phyloP scores from a whole-genome alignment of 2,113 vertebrate genomes.

The Osmerus eperlanus region DNA sequence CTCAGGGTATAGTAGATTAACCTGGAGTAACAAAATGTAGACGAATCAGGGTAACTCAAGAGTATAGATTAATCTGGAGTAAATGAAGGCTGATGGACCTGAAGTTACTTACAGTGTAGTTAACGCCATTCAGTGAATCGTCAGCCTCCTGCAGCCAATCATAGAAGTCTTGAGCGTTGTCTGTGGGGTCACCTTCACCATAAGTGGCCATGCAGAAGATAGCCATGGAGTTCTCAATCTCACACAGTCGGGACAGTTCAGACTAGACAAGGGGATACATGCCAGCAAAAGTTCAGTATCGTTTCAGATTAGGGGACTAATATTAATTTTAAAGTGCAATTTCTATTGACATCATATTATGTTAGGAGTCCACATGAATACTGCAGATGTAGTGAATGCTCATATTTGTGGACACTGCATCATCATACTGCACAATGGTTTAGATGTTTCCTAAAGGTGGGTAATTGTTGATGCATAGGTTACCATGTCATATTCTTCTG shows the following conservation, averaged over 20 bases:
- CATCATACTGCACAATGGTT: background rate
- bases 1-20: too few relatives aligned
- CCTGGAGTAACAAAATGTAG: too few relatives aligned
- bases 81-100: background rate
- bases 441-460: background rate
- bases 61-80: too few relatives aligned
- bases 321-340: background rate
- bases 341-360: background rate
- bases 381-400: too few relatives aligned
- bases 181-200: conserved; percentile 93
- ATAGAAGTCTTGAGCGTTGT: conserved; percentile 97
- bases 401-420: too few relatives aligned
- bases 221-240: conserved; percentile 88
- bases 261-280: conserved; percentile 61
- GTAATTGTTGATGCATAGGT: conserved; percentile 3
- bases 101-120: conserved; percentile 81
- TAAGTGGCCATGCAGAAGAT: conserved; percentile 99
- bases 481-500: conserved; percentile 96
- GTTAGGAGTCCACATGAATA: too few relatives aligned
- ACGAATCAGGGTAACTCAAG: too few relatives aligned
- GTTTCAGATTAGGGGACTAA: background rate
- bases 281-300: background rate
- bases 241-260: conserved; percentile 83
- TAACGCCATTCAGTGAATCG: conserved; percentile 80
- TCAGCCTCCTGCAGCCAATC: conserved; percentile 94